Conservation (phyloP, 2,113 vertebrate species). For the Trachemys scripta region DNA sequence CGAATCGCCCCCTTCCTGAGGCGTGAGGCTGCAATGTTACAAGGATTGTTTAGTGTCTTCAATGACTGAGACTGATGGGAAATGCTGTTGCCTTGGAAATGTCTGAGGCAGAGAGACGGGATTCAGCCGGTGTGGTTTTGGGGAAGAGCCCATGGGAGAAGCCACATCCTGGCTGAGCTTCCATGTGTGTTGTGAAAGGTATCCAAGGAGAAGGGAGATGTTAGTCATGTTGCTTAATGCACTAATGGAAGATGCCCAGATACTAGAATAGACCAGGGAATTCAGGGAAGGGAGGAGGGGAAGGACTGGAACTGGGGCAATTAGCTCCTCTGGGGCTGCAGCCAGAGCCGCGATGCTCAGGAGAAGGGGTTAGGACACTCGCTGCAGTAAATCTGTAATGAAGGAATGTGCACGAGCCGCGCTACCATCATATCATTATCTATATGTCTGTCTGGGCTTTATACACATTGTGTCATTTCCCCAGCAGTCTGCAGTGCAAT, state of each 20-base stretch:
- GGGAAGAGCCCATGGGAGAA: background rate
- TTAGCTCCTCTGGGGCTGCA: background rate
- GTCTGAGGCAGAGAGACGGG: background rate
- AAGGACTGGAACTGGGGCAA: background rate
- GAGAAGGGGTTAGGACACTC: background rate
- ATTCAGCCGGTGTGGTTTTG: background rate
- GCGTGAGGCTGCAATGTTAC: background rate
- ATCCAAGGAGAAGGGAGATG: background rate
- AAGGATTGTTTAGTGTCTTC: accelerated
- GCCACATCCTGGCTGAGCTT: accelerated
- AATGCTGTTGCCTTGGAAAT: accelerated
- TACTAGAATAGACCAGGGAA: background rate
- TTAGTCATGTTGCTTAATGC: background rate
- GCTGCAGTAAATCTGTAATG: background rate
- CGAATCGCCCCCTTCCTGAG: background rate
- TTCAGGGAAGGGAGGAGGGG: background rate
- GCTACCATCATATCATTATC: accelerated
- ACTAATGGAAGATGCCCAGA: background rate
- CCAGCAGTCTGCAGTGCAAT: accelerated
- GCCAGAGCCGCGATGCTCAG: background rate
- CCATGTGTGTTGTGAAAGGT: background rate
- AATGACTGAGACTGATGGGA: background rate
- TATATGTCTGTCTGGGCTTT: accelerated
- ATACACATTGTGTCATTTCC: background rate
- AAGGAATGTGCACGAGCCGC: background rate